Evolutionary conservation across 2,888 invertebrate genomes (phyloP).

Genomic region (Strigamia transsilvanica): DNA sequence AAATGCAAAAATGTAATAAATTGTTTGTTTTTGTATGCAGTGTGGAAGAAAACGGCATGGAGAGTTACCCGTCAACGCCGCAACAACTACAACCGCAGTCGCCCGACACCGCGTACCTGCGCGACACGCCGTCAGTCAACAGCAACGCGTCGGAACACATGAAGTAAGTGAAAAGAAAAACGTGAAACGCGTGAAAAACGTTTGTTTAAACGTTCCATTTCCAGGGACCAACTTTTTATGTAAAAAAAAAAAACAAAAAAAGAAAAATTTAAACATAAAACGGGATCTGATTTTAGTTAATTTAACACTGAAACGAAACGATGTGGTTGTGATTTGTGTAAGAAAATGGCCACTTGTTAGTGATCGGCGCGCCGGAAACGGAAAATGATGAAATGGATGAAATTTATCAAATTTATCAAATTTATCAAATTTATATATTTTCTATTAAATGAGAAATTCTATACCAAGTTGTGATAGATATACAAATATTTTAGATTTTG

Average conservation of each 20-base stretch:
- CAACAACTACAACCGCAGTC: conserved; percentile 55
- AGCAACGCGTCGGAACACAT: conserved; percentile 56
- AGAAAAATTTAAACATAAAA: neutral
- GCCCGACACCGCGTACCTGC: conserved; percentile 54
- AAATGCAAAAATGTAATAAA: too few species aligned
- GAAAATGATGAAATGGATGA: too few species aligned
- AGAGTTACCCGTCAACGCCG: conserved; percentile 56
- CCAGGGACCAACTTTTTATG: neutral
- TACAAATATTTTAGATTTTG: too few species aligned
- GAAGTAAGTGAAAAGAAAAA: conserved; percentile 54
- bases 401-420: too few species aligned
- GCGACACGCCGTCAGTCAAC: conserved; percentile 56
- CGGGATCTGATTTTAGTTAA: neutral
- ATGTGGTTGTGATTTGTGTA: conserved; percentile 2
- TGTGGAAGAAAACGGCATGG: conserved; percentile 52
- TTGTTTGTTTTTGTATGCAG: conserved; percentile 10
- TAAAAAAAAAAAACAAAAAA: neutral
- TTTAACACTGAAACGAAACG: neutral
- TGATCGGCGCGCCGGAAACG: neutral
- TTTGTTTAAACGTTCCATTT: neutral
- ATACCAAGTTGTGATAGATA: too few species aligned
- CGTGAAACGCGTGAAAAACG: neutral
- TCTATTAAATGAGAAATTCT: too few species aligned
- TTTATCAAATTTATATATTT: too few species aligned
- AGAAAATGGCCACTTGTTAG: neutral